Percentiles rank a stretch among this genome's conserved stretches.
Conservation (phyloP, 2,888 invertebrate genomes). For the Allygus modestus region DNA sequence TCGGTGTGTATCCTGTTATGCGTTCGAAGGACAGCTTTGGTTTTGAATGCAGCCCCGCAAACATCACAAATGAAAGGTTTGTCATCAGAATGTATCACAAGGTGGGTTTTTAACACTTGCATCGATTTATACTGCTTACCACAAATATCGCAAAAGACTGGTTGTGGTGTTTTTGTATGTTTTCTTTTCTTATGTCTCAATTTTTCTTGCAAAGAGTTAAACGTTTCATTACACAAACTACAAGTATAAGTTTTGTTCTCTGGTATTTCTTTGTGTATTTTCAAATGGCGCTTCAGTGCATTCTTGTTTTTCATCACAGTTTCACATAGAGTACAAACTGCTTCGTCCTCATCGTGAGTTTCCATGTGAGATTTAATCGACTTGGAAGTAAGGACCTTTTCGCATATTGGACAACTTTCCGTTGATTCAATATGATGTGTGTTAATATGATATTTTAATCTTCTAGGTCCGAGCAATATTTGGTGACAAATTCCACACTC, state of each 20-base stretch:
- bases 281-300: not conserved
- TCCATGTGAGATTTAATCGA: not conserved
- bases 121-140: constrained; percentile 29
- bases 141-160: constrained; percentile 22
- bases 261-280: not conserved
- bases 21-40: not conserved
- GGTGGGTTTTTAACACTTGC: not conserved
- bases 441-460: not conserved
- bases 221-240: not conserved
- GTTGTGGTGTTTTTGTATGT: not conserved
- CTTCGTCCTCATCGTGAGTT: not conserved
- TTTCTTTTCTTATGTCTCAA: not conserved
- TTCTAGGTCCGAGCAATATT: not conserved
- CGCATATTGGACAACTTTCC: not conserved
- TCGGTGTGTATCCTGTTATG: constrained; percentile 24
- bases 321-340: not conserved
- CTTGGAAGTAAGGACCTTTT: not conserved
- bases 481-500: constrained; percentile 21
- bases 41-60: constrained; percentile 44
- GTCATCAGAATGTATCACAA: constrained; percentile 18
- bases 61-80: constrained; percentile 1
- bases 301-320: not conserved
- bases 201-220: not conserved
- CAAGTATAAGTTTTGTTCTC: not conserved
- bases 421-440: not conserved